Percentiles rank a stretch among this genome's conserved stretches.
phyloP scores from a whole-genome alignment of 2,113 vertebrate genomes.

The Peromyscus leucopus region DNA sequence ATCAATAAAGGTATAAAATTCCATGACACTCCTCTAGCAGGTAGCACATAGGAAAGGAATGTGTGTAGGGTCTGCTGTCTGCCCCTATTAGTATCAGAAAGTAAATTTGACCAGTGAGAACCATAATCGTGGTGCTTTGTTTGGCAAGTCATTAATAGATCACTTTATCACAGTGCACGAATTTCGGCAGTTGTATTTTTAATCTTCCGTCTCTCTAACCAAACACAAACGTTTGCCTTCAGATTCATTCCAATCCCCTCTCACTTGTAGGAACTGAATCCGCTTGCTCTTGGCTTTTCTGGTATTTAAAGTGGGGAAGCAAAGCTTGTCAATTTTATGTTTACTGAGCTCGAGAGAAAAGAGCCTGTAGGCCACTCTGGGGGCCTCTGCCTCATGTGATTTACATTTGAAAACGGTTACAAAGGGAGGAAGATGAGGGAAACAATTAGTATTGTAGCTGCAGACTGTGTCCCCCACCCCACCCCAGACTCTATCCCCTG shows the following conservation, averaged over 20 bases:
- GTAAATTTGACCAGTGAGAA: constrained; percentile 69
- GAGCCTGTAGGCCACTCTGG: background rate
- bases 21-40: constrained; percentile 1
- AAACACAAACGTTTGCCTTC: constrained; percentile 64
- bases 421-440: constrained; percentile 61
- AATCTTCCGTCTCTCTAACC: constrained; percentile 53
- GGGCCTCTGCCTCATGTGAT: constrained; percentile 68
- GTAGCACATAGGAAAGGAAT: constrained; percentile 41
- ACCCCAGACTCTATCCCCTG: background rate
- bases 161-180: background rate
- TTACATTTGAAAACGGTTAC: constrained; percentile 78
- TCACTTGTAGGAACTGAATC: constrained; percentile 32
- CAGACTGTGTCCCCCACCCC: constrained; percentile 45
- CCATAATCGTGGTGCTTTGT: constrained; percentile 41
- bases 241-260: constrained; percentile 61
- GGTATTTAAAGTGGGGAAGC: constrained; percentile 41
- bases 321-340: constrained; percentile 66
- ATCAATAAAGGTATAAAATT: background rate
- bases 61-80: background rate
- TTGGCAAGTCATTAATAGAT: constrained; percentile 59
- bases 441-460: constrained; percentile 68
- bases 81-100: constrained; percentile 3
- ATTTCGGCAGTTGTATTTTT: constrained; percentile 56
- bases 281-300: constrained; percentile 29
- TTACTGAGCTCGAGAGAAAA: constrained; percentile 65